Conservation (phyloP, 2,113 vertebrate species). For the Diadophis punctatus region DNA sequence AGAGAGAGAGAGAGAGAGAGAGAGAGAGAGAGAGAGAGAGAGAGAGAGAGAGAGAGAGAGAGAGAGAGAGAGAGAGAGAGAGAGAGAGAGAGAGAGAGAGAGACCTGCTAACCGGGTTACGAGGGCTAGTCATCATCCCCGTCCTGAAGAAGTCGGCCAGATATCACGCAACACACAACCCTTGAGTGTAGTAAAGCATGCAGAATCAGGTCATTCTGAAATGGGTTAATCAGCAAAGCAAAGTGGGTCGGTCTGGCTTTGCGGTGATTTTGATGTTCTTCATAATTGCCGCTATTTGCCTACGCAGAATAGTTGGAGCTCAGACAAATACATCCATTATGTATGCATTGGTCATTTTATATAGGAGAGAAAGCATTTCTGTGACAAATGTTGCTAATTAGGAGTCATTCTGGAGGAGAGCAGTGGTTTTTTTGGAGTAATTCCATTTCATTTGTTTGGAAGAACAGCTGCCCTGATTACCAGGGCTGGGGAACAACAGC, state of each 20-base stretch:
- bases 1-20: constrained; percentile 65
- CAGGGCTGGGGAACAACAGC: neutral
- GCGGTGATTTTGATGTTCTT: neutral
- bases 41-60: constrained; percentile 59
- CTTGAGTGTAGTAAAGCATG: constrained; percentile 20
- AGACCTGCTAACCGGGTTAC: constrained; percentile 63
- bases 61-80: constrained; percentile 52
- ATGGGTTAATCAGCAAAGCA: neutral
- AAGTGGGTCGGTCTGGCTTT: neutral
- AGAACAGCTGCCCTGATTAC: neutral
- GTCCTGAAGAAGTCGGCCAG: constrained; percentile 59
- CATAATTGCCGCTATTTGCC: neutral
- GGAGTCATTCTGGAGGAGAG: neutral
- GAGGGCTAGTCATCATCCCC: constrained; percentile 67
- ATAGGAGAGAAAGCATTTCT: neutral
- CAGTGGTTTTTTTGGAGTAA: neutral
- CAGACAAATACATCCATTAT: neutral
- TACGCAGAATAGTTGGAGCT: neutral
- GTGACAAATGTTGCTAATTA: neutral
- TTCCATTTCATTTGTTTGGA: neutral
- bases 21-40: constrained; percentile 51
- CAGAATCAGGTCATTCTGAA: neutral
- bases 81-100: constrained; percentile 67
- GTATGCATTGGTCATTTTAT: neutral
- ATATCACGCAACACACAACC: constrained; percentile 38